These are phyloP conservation scores for Drosophila miranda DNA, from an alignment of 1,140 invertebrate genomes.

Conservation along the genomic window DNA sequence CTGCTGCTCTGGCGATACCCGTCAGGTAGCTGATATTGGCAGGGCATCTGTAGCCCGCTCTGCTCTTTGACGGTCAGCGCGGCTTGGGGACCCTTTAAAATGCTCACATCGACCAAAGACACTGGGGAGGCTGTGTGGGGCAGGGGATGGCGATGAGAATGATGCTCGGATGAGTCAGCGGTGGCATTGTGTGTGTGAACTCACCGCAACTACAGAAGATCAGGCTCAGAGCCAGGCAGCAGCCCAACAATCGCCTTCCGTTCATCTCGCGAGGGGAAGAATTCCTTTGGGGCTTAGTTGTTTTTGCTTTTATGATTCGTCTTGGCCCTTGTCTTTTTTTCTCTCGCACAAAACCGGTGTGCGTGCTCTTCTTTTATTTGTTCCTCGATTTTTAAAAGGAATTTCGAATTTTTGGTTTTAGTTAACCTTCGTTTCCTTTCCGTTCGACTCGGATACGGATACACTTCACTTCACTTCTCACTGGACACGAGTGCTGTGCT, in stretches of 20 bases:
- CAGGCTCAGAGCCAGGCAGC: slow-evolving; percentile 47
- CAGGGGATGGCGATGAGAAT: slow-evolving; percentile 7
- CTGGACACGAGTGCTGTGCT: background rate
- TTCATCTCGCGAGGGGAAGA: slow-evolving; percentile 37
- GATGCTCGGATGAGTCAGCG: slow-evolving; percentile 29
- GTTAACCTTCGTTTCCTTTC: slow-evolving; percentile 30
- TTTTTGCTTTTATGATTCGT: slow-evolving; percentile 20
- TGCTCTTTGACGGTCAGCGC: slow-evolving; percentile 54
- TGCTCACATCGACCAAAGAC: slow-evolving; percentile 45
- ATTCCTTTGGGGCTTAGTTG: slow-evolving; percentile 26
- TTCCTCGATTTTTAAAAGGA: slow-evolving; percentile 40
- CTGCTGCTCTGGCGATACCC: slow-evolving; percentile 43
- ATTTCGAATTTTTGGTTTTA: slow-evolving; percentile 24
- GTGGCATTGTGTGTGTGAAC: slow-evolving; percentile 8
- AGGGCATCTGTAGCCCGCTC: slow-evolving; percentile 50
- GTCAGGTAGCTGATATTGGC: slow-evolving; percentile 49
- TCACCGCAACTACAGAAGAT: slow-evolving; percentile 56
- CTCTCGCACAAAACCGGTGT: slow-evolving; percentile 60
- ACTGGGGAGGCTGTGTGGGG: slow-evolving; percentile 33
- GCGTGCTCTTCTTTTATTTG: slow-evolving; percentile 14
- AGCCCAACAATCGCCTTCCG: slow-evolving; percentile 53
- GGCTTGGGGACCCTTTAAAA: slow-evolving; percentile 39
- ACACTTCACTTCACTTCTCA: slow-evolving; percentile 41
- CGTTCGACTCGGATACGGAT: slow-evolving; percentile 15
- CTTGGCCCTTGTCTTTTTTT: slow-evolving; percentile 16